Base-by-base conservation (phyloP, 2,888 invertebrate genomes). In the Dryobota labecula region DNA sequence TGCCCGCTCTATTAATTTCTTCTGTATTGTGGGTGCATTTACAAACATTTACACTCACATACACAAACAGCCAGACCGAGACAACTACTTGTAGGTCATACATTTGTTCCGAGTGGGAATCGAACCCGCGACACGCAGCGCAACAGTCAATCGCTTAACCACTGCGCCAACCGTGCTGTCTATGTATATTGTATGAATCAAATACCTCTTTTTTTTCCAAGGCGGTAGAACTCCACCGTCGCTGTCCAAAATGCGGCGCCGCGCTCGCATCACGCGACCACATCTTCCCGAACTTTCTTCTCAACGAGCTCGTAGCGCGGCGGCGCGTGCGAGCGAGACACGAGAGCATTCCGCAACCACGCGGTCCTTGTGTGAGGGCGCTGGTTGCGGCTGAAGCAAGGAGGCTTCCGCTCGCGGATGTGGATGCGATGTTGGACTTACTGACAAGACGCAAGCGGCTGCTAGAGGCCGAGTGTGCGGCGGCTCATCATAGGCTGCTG, bases 191-290 rank as follows among this genome's bases (percentile, higher is more conserved):
- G 11, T 47, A 11, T 47, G n/a, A 24, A 47, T 41, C 24, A 38
- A 18, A 38, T 18, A 24, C 24, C 27, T 38, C 11, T 54, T 11
- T 24, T 11, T 11, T 5, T 9, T 6, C 3, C 13, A 8, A 78
- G 78, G 97, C 98, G 24, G 99, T 99, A 92, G 98, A 99, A 96
- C 97, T 99, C 63, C 95, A 95, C 78, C 89, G 94, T 3, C 96
- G 98, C 58, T 99, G 99, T 91, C 98, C 99, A 2, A 98, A 98
- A 91, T 99, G 99, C 91, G 98, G 97, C 86, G 97, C 97, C 20
- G 96, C 97, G 3, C 94, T 98, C 13, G 97, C 97, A 2, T 97
- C 97, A 0, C 96, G 96, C 80, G 98, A 97, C 83, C 96, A 97
- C 87, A 97, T 98, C 73, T 98, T 98, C 90, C 99, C 99, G 0